These are phyloP conservation scores for Diadumene lineata DNA, from an alignment of 92 coral and sea anemone species.

Conservation along the genomic window DNA sequence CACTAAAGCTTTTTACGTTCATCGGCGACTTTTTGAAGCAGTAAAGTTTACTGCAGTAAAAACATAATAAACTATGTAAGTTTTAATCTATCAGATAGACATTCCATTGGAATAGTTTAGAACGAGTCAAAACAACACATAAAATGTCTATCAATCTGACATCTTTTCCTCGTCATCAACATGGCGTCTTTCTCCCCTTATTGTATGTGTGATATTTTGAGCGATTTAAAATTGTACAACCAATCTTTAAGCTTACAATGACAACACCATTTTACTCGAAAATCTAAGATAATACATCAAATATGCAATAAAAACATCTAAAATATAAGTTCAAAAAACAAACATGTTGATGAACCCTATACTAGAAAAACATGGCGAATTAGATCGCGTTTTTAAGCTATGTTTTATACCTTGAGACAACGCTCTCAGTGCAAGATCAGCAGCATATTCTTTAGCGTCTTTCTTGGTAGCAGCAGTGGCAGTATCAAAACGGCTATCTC, in stretches of 20 bases:
- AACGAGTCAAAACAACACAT: neutral
- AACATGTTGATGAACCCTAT: neutral
- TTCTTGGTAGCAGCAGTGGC: conserved; percentile 72
- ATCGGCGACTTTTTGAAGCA: neutral
- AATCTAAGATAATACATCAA: neutral
- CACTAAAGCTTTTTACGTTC: neutral
- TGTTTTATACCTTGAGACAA: conserved; percentile 45
- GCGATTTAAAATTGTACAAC: neutral
- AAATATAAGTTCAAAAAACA: neutral
- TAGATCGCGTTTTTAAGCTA: too few species aligned
- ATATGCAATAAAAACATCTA: neutral
- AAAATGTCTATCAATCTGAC: neutral
- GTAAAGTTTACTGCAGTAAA: neutral
- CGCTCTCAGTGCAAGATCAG: conserved; percentile 79
- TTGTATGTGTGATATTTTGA: neutral
- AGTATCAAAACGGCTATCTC: conserved; percentile 57
- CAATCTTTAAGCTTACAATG: neutral
- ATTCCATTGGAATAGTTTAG: neutral
- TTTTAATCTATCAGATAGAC: neutral
- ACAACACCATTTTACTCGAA: neutral
- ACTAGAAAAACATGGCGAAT: neutral
- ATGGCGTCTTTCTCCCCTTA: neutral
- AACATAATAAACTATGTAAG: neutral
- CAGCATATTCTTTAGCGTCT: conserved; percentile 87
- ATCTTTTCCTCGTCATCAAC: neutral